Conservation (phyloP, 2,797 vertebrate species). For the Sylvilagus floridanus region DNA sequence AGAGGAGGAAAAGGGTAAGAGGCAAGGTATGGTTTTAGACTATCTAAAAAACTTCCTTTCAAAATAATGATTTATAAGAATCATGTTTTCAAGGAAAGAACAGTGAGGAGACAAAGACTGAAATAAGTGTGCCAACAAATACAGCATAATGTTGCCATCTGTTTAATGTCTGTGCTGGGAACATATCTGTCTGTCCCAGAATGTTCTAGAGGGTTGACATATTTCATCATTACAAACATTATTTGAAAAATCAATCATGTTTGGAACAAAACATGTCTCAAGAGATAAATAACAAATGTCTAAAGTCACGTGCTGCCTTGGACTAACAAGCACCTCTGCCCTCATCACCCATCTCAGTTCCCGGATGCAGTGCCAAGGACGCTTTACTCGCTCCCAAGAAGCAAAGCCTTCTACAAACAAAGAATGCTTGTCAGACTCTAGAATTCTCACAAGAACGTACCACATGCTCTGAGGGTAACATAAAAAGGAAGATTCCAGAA, state of each 20-base stretch:
- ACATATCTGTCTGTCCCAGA: background rate
- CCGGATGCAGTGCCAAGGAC: background rate
- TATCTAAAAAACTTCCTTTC: background rate
- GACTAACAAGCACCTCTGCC: background rate
- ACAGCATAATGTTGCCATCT: background rate
- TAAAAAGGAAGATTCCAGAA: slow-evolving; percentile 57
- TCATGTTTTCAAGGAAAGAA: background rate
- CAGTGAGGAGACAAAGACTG: background rate
- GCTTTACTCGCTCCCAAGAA: background rate
- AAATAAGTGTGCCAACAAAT: background rate
- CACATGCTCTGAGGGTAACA: background rate
- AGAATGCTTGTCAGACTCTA: background rate
- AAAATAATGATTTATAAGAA: background rate
- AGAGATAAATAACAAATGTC: background rate
- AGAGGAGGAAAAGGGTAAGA: accelerated
- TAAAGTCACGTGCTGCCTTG: background rate
- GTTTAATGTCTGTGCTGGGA: background rate
- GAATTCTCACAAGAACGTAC: slow-evolving; percentile 38
- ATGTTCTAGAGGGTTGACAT: background rate
- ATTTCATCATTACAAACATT: background rate
- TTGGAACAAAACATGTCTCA: background rate
- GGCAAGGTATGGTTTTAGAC: background rate
- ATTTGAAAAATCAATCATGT: slow-evolving; percentile 31
- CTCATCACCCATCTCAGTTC: background rate
- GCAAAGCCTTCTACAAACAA: slow-evolving; percentile 33